Base-by-base conservation (phyloP, 2,113 vertebrate genomes). In the Crotalus helleri region DNA sequence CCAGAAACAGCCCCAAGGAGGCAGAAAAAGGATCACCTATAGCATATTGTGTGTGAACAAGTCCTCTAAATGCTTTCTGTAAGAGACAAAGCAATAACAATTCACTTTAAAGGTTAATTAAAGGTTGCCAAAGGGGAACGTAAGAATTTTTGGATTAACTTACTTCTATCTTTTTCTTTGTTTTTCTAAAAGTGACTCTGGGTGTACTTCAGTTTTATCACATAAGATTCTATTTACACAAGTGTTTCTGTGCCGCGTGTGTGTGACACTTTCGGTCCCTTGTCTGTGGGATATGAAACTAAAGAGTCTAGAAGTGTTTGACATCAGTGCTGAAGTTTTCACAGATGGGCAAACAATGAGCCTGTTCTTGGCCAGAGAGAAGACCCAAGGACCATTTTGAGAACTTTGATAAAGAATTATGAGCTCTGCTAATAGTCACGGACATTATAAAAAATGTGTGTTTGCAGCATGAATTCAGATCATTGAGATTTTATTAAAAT, bases 191-290 rank as follows among this genome's bases (percentile, higher is more conserved):
- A 1, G 86, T 17, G 95, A 95, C 92, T 94, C 91, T 95, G 94
- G 96, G 96, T 96, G 95, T 94, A 95, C 94, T 96, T 97, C 94
- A 95, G 94, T 96, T 96, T 95, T 39, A 93, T 95, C 87, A 90
- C 93, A 94, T 94, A 94, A 92, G 91, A 55, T 91, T 55, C 58
- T 96, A 91, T 96, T 96, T 96, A 87, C 85, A 95, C 94, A 95
- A 97, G 95, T 95, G 94, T 95, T 95, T 94, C 95, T 92, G 92
- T 23, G 44, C 54, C 87, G 54, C n/a, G n/a, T 3, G 15, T 46
- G 54, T 59, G 90, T 53, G 49, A 51, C 94, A 46, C 91, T 96
- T 96, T 95, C 91, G 87, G 85, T 91, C 92, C 94, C 94, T 94
- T 94, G 94, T 95, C 90, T 49, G 87, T 92, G 95, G 95, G 94